Evolutionary conservation across 2,113 vertebrate genomes (phyloP).

Genomic region (Perca flavescens): DNA sequence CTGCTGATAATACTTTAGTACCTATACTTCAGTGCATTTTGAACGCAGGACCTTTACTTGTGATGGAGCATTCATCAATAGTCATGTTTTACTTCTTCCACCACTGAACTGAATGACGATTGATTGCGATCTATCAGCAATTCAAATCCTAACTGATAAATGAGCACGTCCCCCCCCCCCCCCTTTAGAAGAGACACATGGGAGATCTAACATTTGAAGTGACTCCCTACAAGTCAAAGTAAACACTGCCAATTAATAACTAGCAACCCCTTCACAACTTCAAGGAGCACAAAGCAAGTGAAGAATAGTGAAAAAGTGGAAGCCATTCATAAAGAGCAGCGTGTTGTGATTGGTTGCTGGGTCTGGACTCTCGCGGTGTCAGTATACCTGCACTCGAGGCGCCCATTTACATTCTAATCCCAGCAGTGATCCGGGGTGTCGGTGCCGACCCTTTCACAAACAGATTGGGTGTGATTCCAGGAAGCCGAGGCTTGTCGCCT

Average conservation of each 20-base stretch:
- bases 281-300: not conserved
- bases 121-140: not conserved
- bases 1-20: not conserved
- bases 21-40: not conserved
- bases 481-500: conserved; percentile 21
- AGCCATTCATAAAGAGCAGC: not conserved
- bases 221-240: no score
- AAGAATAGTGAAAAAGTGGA: not conserved
- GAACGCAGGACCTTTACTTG: not conserved
- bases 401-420: conserved; percentile 18
- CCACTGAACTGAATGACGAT: not conserved
- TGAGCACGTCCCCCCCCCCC: not conserved
- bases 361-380: not conserved
- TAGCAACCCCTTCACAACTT: not conserved
- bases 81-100: not conserved
- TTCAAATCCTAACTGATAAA: not conserved
- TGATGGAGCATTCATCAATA: no score
- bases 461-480: conserved; percentile 10
- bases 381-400: not conserved
- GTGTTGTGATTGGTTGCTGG: not conserved
- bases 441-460: not conserved
- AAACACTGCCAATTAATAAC: not conserved
- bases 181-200: not conserved
- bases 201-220: not conserved
- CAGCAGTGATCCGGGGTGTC: not conserved